Evolutionary conservation across 2,888 invertebrate species (phyloP).

Genomic region (Cyaniris semiargus): DNA sequence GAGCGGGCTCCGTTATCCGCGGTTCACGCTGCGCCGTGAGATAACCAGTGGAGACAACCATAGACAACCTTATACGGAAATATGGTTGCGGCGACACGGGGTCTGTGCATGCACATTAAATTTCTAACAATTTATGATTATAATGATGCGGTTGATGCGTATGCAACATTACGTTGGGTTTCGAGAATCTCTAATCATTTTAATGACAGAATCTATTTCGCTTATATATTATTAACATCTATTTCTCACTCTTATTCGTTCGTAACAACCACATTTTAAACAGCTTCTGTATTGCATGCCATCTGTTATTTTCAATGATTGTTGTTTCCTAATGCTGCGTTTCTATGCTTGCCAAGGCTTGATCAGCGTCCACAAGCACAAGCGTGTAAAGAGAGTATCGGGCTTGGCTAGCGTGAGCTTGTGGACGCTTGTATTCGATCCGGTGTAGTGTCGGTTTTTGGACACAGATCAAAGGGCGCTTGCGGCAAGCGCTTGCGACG

Average conservation of each 20-base stretch:
- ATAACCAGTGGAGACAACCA: conserved; percentile 65
- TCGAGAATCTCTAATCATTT: background rate
- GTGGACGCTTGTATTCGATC: no score
- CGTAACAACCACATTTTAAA: background rate
- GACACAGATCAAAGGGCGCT: no score
- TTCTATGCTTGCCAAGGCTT: no score
- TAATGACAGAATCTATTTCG: background rate
- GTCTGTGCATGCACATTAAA: conserved; percentile 7
- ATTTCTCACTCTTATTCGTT: background rate
- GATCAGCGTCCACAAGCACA: no score
- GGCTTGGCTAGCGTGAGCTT: no score
- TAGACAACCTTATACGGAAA: conserved; percentile 52
- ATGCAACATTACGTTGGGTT: conserved; percentile 10
- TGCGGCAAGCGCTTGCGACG: no score
- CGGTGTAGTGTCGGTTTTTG: no score
- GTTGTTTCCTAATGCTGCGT: no score
- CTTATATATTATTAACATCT: background rate
- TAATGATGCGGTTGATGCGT: conserved; percentile 29
- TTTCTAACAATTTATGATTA: conserved; percentile 29
- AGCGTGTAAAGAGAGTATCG: no score
- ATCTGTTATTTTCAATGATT: background rate
- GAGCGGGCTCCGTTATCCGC: conserved; percentile 63
- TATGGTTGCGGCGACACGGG: conserved; percentile 26
- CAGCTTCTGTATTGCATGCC: background rate
- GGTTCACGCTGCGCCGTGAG: conserved; percentile 67